Conservation (phyloP, 1,140 invertebrate species). For the Pararge aegeria region DNA sequence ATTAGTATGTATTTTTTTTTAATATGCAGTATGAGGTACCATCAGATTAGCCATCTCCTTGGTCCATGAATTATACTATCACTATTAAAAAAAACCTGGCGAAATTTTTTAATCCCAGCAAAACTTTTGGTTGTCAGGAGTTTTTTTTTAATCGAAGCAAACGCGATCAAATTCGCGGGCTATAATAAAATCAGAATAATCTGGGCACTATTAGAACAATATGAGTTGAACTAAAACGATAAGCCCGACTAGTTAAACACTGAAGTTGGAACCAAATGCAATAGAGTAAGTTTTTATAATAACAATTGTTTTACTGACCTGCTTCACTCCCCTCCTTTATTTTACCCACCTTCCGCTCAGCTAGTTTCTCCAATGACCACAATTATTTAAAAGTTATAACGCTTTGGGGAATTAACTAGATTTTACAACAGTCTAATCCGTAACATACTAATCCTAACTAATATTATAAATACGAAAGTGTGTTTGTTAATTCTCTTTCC, state of each 20-base stretch:
- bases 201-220: background rate
- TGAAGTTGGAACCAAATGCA: conserved; percentile 13
- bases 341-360: conserved; percentile 2
- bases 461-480: no score
- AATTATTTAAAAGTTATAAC: conserved; percentile 9
- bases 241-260: background rate
- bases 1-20: no score
- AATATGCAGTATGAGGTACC: no score
- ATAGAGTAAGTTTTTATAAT: conserved; percentile 35
- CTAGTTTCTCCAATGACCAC: conserved; percentile 19
- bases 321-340: conserved; percentile 1
- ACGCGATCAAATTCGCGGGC: background rate
- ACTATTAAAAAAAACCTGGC: no score
- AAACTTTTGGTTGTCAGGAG: no score
- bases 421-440: background rate
- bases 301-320: conserved; percentile 37
- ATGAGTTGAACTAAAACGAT: background rate
- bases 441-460: no score
- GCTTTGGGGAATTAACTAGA: background rate
- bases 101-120: no score
- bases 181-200: background rate
- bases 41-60: no score
- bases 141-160: no score
- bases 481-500: no score
- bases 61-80: no score